A percentile compares a stretch with the other conserved stretches of the same genome.
These are phyloP conservation scores for Carlito syrichta DNA, from an alignment of 2,113 vertebrate species.

Conservation along the genomic window DNA sequence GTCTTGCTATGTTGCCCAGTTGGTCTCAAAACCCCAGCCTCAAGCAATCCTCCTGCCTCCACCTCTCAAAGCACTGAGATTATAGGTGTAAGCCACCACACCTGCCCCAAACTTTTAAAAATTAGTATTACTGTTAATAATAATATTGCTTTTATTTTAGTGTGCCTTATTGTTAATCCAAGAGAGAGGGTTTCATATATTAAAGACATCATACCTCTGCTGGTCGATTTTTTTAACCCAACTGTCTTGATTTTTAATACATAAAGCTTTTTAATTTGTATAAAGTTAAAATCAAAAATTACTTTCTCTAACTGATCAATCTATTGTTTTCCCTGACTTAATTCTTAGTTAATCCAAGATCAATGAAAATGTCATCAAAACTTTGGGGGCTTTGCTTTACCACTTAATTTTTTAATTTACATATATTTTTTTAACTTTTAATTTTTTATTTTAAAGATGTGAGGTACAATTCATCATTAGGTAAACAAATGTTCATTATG, in stretches of 20 bases:
- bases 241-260: background rate
- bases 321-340: background rate
- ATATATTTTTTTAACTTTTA: too few species aligned
- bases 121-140: background rate
- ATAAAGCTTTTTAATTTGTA: background rate
- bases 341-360: background rate
- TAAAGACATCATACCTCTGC: background rate
- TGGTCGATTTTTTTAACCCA: background rate
- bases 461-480: too few species aligned
- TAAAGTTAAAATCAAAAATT: background rate
- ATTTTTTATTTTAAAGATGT: too few species aligned
- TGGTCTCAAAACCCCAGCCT: background rate
- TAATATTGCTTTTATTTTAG: background rate
- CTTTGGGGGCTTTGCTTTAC: background rate
- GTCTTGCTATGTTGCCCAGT: background rate
- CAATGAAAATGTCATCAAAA: background rate
- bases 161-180: background rate
- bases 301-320: background rate
- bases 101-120: background rate
- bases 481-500: too few species aligned
- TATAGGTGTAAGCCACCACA: background rate
- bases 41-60: background rate
- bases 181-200: background rate
- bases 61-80: background rate
- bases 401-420: too few species aligned